Evolutionary conservation across 2,113 vertebrate species (phyloP).

Genomic region (Scomber japonicus): DNA sequence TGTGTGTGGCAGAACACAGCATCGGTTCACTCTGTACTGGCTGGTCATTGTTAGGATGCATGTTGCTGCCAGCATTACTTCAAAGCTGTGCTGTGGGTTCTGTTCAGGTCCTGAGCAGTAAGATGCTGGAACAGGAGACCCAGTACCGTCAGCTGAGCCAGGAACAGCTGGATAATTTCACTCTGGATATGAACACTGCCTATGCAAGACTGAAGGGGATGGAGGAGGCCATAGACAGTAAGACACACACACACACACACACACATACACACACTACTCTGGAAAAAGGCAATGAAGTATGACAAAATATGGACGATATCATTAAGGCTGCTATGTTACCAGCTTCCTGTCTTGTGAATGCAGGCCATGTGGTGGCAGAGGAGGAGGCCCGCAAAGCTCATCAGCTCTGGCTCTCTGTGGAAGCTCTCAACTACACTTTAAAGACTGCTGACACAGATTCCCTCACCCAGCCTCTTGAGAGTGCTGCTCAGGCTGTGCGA

Average conservation of each 20-base stretch:
- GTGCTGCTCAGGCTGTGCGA: constrained; percentile 86
- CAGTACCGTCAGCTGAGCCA: constrained; percentile 91
- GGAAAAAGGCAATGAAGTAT: background rate
- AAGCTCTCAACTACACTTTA: constrained; percentile 90
- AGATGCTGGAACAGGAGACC: constrained; percentile 92
- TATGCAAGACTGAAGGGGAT: constrained; percentile 94
- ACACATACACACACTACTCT: background rate
- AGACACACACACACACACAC: constrained; percentile 60
- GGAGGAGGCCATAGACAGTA: constrained; percentile 96
- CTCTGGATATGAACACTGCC: constrained; percentile 94
- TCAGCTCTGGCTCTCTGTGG: constrained; percentile 96
- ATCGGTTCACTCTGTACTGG: no score
- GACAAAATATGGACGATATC: background rate
- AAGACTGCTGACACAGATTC: constrained; percentile 83
- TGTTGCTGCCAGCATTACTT: background rate
- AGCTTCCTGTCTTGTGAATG: background rate
- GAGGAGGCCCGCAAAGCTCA: constrained; percentile 94
- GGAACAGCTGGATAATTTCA: constrained; percentile 97
- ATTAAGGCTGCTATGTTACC: background rate
- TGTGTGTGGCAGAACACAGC: no score
- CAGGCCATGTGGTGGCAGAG: constrained; percentile 92
- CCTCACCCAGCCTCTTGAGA: constrained; percentile 88
- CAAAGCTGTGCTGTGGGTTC: constrained; percentile 2
- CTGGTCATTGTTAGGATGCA: background rate
- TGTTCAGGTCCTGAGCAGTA: constrained; percentile 88